Evolutionary conservation across 2,888 invertebrate genomes (phyloP).

Genomic region (Noctua comes): DNA sequence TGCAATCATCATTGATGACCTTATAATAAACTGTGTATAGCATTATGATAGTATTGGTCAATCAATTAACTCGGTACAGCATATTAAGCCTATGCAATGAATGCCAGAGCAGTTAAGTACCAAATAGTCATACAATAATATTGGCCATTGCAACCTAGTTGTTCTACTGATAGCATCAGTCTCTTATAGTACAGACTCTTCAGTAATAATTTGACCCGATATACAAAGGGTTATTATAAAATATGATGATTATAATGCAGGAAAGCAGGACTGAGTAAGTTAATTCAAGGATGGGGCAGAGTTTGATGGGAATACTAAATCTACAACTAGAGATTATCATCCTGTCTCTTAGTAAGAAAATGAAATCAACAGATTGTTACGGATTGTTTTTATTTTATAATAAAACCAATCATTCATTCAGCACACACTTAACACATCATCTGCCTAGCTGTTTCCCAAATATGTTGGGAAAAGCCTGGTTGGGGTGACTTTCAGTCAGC

Average conservation of each 20-base stretch:
- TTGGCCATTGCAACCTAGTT: not conserved
- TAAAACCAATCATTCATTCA: not conserved
- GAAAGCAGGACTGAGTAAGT: not conserved
- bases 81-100: not conserved
- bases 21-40: not conserved
- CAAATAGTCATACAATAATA: not conserved
- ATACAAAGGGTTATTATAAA: no score
- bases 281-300: not conserved
- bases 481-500: not conserved
- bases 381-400: not conserved
- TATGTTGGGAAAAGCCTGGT: not conserved
- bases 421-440: not conserved
- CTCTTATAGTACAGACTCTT: not conserved
- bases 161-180: not conserved
- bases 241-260: not conserved
- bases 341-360: not conserved
- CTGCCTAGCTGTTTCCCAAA: not conserved
- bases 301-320: not conserved
- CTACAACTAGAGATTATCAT: not conserved
- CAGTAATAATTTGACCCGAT: not conserved
- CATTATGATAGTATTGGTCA: not conserved
- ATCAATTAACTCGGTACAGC: not conserved
- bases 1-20: not conserved
- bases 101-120: not conserved
- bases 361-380: not conserved